Conservation (phyloP, 2,113 vertebrate species). For the Callaeas wilsoni region DNA sequence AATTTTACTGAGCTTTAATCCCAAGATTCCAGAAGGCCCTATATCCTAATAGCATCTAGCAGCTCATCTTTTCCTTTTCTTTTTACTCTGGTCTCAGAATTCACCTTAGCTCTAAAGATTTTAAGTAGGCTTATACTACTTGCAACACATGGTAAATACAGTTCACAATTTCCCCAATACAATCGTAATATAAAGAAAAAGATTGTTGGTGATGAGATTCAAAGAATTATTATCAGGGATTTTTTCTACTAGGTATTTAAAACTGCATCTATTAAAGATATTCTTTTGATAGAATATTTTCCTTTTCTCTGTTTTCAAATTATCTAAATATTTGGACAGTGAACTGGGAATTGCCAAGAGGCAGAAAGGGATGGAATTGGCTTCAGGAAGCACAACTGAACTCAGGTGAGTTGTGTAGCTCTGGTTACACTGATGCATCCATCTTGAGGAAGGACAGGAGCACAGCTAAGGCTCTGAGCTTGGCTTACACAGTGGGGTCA, state of each 20-base stretch:
- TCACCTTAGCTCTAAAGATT: neutral
- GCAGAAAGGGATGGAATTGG: accelerated
- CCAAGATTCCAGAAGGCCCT: neutral
- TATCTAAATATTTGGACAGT: neutral
- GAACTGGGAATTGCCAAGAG: neutral
- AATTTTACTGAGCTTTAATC: neutral
- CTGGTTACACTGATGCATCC: neutral
- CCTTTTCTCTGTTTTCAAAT: neutral
- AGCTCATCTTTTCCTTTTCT: neutral
- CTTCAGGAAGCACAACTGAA: neutral
- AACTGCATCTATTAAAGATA: neutral
- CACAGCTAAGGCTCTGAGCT: neutral
- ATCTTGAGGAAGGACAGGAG: neutral
- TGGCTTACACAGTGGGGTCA: neutral
- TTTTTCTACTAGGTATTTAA: neutral
- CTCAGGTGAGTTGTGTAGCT: neutral
- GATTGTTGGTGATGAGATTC: neutral
- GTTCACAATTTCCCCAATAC: neutral
- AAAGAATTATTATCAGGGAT: neutral
- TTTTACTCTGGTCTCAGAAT: neutral
- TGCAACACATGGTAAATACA: neutral
- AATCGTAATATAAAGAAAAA: neutral
- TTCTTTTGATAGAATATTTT: neutral
- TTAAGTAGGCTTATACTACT: neutral
- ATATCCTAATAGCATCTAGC: neutral